Base-by-base conservation (phyloP, 2,797 vertebrate species). In the Lateolabrax maculatus region DNA sequence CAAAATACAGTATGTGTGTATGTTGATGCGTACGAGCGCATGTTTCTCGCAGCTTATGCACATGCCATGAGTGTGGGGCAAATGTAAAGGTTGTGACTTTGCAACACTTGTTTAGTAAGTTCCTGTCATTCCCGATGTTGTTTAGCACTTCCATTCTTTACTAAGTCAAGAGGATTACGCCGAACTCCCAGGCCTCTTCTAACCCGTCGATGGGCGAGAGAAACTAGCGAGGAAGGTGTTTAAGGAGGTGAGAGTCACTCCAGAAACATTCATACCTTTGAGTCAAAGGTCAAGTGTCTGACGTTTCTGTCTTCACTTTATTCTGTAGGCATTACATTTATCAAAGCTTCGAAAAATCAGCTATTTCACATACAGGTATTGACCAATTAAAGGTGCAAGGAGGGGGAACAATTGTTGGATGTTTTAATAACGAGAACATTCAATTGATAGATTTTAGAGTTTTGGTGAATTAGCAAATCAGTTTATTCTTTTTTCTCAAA, bases 21-120 rank as follows among this genome's bases (percentile, higher is more conserved):
- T 19, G 34, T 52, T 52, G 44, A 53, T 36, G 66, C 8, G 46
- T 11, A 36, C 23, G 25, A n/a, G 11, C 37, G 21, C 18, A 62
- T 62, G 34, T 36, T 29, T 56, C 52, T 63, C 18, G n/a, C 65
- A 41, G 57, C 55, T 56, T 21, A 57, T 1, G 21, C 29, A 13
- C 71, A 62, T 79, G 55, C 67, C 75, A 34, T 13, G 46, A 49
- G 44, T 65, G 46, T 77, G 41, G 58, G 72, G 52, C 23, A 55
- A 79, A 74, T 69, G 69, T 60, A 46, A 73, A 86, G 79, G 83
- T 77, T 29, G 51, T 37, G 49, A 81, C 79, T 78, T 75, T 12
- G 48, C 55, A 27, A 48, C 0, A 36, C 62, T 74, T 23, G 31
- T 81, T 79, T 62, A 57, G 56, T 23, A 31, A 71, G 73, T 83